Evolutionary conservation across 2,888 invertebrate species (phyloP), one percentile per base, ranked within the genome.

Genomic region (Pycnomerus fuliginosus): DNA sequence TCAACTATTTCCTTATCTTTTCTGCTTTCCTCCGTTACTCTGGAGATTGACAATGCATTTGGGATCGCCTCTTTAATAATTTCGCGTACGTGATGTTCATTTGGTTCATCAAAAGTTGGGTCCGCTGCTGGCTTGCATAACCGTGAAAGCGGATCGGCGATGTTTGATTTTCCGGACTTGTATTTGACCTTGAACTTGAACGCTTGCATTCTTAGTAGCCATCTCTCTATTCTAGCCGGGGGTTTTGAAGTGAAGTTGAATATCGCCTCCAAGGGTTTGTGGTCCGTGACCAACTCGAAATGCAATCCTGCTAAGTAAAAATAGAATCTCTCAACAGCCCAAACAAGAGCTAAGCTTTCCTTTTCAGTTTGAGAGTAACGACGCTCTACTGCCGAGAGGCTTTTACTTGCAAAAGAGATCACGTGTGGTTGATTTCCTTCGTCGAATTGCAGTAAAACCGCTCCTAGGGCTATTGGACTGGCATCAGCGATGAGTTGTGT

Each of bases 291-390:
- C 23, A 66, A 48, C 8, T 59, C 63, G 52, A 76, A 76, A 2
- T 61, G 50, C 7, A 65, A 44, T 7, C 74, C 75, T 47, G 56
- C 63, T 2, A 74, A 31, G 48, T 69, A 74, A 20, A 61, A 55
- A 40, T 69, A 59, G 52, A 73, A 75, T 42, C 63, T 58, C 40
- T 68, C 64, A 5, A 71, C 64, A 2, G 63, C 69, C 56, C 61
- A 74, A 7, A 72, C 58, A 3, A 72, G 47, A 7, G 64, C 63
- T 8, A 72, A 54, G 13, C 67, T 69, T 52, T 67, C 64, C 35
- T 61, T 61, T 47, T 67, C 68, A 1, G 62, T 62, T 48, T 68
- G 64, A 2, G 58, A 73, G 50, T 68, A 64, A 14, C 58, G 27
- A 13, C 44, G 22, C 44, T 61, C 60, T 3, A 42, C 33, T 1